These are phyloP conservation scores for Steinernema khuongi DNA, from an alignment of 1,140 invertebrate species.

Conservation along the genomic window DNA sequence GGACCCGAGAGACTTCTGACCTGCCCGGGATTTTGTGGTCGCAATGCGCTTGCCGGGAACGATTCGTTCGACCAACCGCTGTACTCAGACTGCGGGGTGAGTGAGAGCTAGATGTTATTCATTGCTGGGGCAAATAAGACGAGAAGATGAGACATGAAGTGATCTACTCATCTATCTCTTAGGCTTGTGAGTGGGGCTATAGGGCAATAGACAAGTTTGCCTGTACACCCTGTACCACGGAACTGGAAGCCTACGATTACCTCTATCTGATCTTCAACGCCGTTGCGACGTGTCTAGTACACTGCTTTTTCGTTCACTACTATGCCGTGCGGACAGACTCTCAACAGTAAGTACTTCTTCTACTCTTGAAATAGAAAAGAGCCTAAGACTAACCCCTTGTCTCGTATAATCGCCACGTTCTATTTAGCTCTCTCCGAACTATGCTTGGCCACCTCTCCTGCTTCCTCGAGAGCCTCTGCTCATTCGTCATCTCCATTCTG, in stretches of 20 bases:
- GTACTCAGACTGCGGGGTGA: not conserved
- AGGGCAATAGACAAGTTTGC: not conserved
- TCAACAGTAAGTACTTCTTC: not conserved
- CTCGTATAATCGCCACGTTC: too few species aligned
- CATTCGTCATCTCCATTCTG: not conserved
- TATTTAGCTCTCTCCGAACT: not conserved
- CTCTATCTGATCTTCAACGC: not conserved
- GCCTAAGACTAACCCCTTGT: too few species aligned
- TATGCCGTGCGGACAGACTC: not conserved
- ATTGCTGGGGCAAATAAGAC: too few species aligned
- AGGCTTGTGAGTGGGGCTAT: not conserved
- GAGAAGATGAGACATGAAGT: too few species aligned
- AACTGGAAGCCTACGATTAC: not conserved
- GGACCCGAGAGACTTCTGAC: not conserved
- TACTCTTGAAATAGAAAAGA: not conserved
- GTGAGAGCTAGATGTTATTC: not conserved
- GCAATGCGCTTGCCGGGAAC: not conserved
- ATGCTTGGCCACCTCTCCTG: conserved; percentile 16
- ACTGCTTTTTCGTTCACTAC: conserved; percentile 10
- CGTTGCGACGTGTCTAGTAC: not conserved
- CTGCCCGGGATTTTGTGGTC: not conserved
- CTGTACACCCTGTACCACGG: not conserved
- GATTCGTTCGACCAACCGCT: not conserved
- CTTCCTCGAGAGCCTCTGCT: not conserved
- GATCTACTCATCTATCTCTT: too few species aligned